phyloP scores from a whole-genome alignment of 2,113 vertebrate genomes.

The Morone saxatilis region DNA sequence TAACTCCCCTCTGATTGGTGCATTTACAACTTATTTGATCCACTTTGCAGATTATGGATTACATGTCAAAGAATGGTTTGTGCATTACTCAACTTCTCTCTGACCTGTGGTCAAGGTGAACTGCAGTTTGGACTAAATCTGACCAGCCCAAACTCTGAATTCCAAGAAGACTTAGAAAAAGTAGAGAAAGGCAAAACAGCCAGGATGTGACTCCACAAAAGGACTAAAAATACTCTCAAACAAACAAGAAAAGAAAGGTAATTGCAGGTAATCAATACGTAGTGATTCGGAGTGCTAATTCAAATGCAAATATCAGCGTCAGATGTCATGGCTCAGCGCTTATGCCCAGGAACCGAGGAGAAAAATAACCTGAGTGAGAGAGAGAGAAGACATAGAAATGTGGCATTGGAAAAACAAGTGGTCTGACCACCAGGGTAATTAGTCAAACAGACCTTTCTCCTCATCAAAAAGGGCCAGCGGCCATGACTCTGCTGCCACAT shows the following conservation, averaged over 20 bases:
- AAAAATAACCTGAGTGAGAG: slow-evolving; percentile 47
- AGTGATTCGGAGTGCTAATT: slow-evolving; percentile 72
- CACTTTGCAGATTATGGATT: slow-evolving; percentile 70
- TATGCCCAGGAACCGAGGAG: slow-evolving; percentile 44
- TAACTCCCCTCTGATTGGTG: slow-evolving; percentile 55
- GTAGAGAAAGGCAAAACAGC: slow-evolving; percentile 10
- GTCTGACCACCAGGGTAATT: slow-evolving; percentile 78
- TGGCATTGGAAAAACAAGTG: slow-evolving; percentile 63
- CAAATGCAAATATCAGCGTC: slow-evolving; percentile 73
- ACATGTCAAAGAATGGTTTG: slow-evolving; percentile 66
- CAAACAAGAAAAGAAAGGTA: slow-evolving; percentile 52
- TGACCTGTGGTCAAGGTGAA: slow-evolving; percentile 44
- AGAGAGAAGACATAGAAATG: slow-evolving; percentile 49
- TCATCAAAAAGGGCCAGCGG: slow-evolving; percentile 76
- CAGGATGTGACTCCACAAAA: slow-evolving; percentile 20
- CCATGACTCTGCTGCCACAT: slow-evolving; percentile 74
- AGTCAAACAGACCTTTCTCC: slow-evolving; percentile 75
- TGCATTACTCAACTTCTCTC: slow-evolving; percentile 52
- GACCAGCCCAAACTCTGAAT: neutral
- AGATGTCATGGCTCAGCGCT: slow-evolving; percentile 60
- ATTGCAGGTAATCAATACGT: slow-evolving; percentile 70
- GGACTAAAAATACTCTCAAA: slow-evolving; percentile 43
- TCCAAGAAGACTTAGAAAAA: neutral
- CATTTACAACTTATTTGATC: slow-evolving; percentile 59
- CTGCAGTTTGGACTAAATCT: slow-evolving; percentile 15